Base-by-base conservation (phyloP, 2,113 vertebrate genomes). In the Columbina picui region DNA sequence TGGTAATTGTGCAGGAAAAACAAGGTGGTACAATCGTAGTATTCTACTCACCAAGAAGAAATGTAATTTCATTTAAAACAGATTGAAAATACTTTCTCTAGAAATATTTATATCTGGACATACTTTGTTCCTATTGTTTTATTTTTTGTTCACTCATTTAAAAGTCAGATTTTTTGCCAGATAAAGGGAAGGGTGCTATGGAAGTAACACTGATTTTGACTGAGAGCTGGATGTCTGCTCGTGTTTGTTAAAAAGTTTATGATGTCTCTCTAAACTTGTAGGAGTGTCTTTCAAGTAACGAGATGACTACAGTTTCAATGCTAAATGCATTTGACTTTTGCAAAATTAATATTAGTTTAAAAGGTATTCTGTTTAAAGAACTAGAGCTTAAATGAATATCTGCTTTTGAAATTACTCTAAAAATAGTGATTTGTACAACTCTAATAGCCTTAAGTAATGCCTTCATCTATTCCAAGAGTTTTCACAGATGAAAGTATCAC, bases 1-100 rank as follows among this genome's bases (percentile, higher is more conserved):
- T 5, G 5, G 11, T 57, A 64, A 30, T 16, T 47, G 5, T 39
- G 5, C n/a, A 34, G 23, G 9, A 52, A 77, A 71, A 59, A 19
- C 4, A 47, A 29, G 14, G 9, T 7, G 1, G 11, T 32, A 70
- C 8, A 71, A 39, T 2, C 9, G 32, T 7, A 26, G 2, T 14
- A 15, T 84, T 79, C 15, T 38, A 55, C 13, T 63, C 16, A 45
- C 13, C 1, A 1, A 55, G 12, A 60, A 84, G 10, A 84, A 67
- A 79, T 20, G 1, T 47, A 52, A 45, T 49, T 45, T 59, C 4
- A 30, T 36, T 55, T 27, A 60, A 34, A 83, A 27, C 3, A 12
- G 5, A 52, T 38, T 47, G 11, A 53, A 73, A 41, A 78, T 18
- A 4, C 49, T 67, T 39, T 32, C 2, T 60, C 12, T 47, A 36